Conservation (phyloP, 2,797 vertebrate species). For the Tokudaia muenninki region DNA sequence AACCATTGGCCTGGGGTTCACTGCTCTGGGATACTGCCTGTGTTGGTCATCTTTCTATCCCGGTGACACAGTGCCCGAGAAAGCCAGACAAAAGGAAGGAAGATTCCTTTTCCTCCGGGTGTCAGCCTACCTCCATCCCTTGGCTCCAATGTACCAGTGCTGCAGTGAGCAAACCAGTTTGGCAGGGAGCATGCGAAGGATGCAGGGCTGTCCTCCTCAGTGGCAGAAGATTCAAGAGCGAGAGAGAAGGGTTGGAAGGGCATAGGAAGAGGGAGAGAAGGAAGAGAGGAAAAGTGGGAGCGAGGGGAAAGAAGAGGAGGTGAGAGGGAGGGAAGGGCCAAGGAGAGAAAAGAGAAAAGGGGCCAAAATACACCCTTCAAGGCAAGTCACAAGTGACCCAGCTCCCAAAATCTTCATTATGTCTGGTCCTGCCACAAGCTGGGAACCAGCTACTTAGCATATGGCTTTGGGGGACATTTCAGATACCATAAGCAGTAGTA, state of each 20-base stretch:
- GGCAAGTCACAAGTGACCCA: not conserved
- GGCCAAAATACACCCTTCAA: not conserved
- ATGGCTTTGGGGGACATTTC: not conserved
- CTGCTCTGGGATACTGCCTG: not conserved
- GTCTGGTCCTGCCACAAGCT: not conserved
- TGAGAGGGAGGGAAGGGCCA: not conserved
- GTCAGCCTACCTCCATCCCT: not conserved
- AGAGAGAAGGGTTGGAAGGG: too few species aligned
- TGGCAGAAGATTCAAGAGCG: not conserved
- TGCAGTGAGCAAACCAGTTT: not conserved
- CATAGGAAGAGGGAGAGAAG: too few species aligned
- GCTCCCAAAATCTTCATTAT: not conserved
- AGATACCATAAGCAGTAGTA: not conserved
- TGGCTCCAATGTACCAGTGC: not conserved
- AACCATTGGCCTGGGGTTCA: fast-evolving
- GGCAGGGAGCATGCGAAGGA: not conserved
- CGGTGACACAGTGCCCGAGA: not conserved
- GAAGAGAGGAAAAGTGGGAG: too few species aligned
- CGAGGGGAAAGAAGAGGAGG: not conserved
- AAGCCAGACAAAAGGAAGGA: not conserved
- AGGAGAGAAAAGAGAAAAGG: not conserved
- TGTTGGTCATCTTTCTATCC: not conserved
- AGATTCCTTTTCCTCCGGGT: not conserved
- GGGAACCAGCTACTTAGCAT: not conserved
- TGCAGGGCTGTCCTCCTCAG: not conserved